Evolutionary conservation across 2,888 invertebrate species (phyloP).

Genomic region (Aquatica leii): DNA sequence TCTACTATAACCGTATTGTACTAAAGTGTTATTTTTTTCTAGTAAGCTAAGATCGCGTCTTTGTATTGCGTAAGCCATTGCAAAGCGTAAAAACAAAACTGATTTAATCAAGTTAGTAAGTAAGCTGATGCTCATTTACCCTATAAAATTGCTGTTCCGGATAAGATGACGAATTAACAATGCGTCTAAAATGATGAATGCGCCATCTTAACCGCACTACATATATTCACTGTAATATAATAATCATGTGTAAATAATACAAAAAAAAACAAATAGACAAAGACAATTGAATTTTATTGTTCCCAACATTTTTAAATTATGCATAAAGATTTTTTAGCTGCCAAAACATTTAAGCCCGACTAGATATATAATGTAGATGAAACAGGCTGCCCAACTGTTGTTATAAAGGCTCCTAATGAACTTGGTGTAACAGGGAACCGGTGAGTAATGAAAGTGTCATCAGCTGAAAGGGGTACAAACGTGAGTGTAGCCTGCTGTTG

Average conservation of each 20-base stretch:
- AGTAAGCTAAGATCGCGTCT: no score
- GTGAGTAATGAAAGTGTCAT: slow-evolving; percentile 1
- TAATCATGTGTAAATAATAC: no score
- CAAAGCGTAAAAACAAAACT: no score
- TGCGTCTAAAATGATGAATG: background rate
- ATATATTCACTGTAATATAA: background rate
- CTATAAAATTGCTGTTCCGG: background rate
- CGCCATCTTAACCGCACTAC: background rate
- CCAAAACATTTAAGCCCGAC: background rate
- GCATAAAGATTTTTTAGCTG: background rate
- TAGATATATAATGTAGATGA: no score
- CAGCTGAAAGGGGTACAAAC: slow-evolving; percentile 9
- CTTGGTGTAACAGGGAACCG: slow-evolving; percentile 3
- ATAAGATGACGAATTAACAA: background rate
- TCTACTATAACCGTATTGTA: no score
- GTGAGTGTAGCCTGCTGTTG: slow-evolving; percentile 14
- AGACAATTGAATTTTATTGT: background rate
- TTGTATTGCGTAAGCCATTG: no score
- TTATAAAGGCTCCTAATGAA: slow-evolving; percentile 4
- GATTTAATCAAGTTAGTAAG: no score
- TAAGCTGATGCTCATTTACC: no score
- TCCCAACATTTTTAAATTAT: background rate
- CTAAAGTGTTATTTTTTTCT: no score
- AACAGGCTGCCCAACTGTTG: slow-evolving; percentile 6
- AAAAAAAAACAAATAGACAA: no score